These are phyloP conservation scores for Columba livia DNA, from an alignment of 2,113 vertebrate genomes.

Conservation along the genomic window DNA sequence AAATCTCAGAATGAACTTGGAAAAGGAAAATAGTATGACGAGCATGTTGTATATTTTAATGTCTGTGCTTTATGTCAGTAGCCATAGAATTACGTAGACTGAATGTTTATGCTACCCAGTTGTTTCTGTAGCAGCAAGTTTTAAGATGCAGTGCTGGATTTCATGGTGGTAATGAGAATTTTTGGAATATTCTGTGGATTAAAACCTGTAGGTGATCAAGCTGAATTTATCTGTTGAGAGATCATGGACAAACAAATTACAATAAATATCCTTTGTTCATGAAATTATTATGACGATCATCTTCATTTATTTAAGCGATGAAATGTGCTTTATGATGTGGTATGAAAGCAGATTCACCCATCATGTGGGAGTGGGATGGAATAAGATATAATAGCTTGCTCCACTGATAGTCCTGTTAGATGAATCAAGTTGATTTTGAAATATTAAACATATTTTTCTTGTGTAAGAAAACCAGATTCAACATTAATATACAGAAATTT, in stretches of 20 bases:
- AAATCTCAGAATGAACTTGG: not conserved
- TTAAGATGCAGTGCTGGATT: not conserved
- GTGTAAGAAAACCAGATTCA: not conserved
- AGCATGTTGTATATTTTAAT: not conserved
- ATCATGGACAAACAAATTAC: not conserved
- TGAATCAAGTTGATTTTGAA: not conserved
- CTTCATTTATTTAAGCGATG: not conserved
- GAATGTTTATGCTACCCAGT: not conserved
- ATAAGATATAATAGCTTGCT: not conserved
- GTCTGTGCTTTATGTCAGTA: not conserved
- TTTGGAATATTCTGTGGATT: not conserved
- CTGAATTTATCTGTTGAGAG: not conserved
- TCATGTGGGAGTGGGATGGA: not conserved
- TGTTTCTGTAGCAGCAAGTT: not conserved
- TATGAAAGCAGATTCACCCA: not conserved
- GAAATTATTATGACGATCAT: not conserved
- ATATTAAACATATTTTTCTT: not conserved
- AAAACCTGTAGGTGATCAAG: not conserved
- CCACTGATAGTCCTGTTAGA: not conserved
- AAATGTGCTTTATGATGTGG: not conserved
- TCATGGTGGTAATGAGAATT: not conserved
- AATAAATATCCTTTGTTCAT: not conserved
- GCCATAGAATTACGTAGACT: not conserved
- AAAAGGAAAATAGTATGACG: not conserved
- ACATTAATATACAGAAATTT: not conserved